Evolutionary conservation across 2,888 invertebrate species (phyloP).

Genomic region (Cataglyphis cursor): DNA sequence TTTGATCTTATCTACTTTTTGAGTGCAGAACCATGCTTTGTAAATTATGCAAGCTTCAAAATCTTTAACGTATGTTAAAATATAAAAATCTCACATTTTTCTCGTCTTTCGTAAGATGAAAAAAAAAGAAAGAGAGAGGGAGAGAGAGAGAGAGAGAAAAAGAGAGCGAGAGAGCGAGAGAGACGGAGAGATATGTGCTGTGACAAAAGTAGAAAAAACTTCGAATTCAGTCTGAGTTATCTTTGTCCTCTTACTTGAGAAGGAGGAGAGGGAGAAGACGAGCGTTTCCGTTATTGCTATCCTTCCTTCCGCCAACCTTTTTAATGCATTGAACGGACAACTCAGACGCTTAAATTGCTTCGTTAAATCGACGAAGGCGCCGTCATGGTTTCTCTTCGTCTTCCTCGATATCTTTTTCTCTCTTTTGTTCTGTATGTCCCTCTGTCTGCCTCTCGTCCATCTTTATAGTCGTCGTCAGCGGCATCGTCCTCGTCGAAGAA

Average conservation of each 20-base stretch:
- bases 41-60: slow-evolving; percentile 24
- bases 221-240: slow-evolving; percentile 45
- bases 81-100: slow-evolving; percentile 15
- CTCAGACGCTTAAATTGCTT: slow-evolving; percentile 79
- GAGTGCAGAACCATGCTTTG: slow-evolving; percentile 28
- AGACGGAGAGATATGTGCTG: not conserved
- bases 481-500: slow-evolving; percentile 58
- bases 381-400: slow-evolving; percentile 54
- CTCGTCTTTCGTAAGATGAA: not conserved
- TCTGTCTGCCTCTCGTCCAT: slow-evolving; percentile 28
- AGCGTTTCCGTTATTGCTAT: slow-evolving; percentile 47
- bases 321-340: slow-evolving; percentile 64
- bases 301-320: slow-evolving; percentile 38
- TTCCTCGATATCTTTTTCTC: not conserved
- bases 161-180: not conserved
- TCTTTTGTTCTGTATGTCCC: not conserved
- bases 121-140: not conserved
- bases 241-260: slow-evolving; percentile 14
- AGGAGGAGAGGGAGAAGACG: not conserved
- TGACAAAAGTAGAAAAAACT: slow-evolving; percentile 15
- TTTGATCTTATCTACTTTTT: not conserved
- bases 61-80: slow-evolving; percentile 7
- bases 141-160: not conserved
- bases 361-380: slow-evolving; percentile 76
- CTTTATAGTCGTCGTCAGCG: slow-evolving; percentile 40